Conservation (phyloP, 2,797 vertebrate species). For the Hybognathus amarus region DNA sequence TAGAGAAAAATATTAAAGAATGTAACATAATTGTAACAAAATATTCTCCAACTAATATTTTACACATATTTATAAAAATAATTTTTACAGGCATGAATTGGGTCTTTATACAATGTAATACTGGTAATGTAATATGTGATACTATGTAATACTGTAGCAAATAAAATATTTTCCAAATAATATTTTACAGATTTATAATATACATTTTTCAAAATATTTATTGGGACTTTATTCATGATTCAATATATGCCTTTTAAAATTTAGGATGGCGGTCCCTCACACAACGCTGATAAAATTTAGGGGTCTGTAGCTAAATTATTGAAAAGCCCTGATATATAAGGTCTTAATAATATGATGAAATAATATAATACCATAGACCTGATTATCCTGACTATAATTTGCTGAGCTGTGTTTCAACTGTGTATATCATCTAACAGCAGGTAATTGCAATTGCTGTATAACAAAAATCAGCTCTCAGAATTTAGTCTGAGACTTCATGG, state of each 20-base stretch:
- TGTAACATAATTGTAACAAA: background rate
- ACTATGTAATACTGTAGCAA: too few species aligned
- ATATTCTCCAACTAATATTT: background rate
- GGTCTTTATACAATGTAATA: too few species aligned
- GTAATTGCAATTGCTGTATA: constrained; percentile 50
- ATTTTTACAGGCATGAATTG: too few species aligned
- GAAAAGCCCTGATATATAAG: background rate
- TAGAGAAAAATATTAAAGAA: background rate
- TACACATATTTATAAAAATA: background rate
- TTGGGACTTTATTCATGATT: background rate
- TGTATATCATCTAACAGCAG: constrained; percentile 46
- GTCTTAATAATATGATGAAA: background rate
- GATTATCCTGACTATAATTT: background rate
- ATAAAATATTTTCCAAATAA: background rate
- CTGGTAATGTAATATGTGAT: too few species aligned
- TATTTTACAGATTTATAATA: background rate
- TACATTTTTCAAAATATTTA: background rate
- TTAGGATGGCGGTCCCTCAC: background rate
- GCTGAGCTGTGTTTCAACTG: constrained; percentile 25
- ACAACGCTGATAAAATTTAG: background rate
- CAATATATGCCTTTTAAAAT: background rate
- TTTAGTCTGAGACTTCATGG: constrained; percentile 73
- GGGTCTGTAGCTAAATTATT: background rate
- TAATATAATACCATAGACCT: background rate
- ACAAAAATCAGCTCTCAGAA: constrained; percentile 67